phyloP scores from a whole-genome alignment of 1,140 invertebrate genomes.

The Popillia japonica region DNA sequence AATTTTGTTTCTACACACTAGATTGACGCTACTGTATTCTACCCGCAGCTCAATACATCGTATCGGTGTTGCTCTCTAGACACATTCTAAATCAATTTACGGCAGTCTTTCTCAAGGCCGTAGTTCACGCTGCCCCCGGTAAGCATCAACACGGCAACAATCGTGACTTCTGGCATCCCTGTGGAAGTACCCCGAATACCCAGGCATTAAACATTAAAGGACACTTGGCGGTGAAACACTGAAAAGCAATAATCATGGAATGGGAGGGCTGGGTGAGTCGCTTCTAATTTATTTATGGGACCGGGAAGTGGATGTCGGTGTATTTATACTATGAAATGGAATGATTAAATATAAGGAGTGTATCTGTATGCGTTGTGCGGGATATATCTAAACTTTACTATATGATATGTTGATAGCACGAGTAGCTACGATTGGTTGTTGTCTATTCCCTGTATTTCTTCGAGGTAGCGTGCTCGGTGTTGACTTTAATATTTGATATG shows the following conservation, averaged over 20 bases:
- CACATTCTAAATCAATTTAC: constrained; percentile 23
- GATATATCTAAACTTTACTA: not conserved
- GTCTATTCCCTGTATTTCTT: not conserved
- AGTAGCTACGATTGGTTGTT: not conserved
- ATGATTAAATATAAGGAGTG: constrained; percentile 22
- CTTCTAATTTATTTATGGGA: constrained; percentile 25
- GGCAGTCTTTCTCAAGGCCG: not conserved
- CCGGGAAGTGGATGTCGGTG: constrained; percentile 10
- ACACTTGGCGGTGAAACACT: constrained; percentile 20
- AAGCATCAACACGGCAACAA: not conserved
- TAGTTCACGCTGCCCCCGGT: not conserved
- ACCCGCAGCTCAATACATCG: not conserved
- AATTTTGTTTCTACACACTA: not conserved
- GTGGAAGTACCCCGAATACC: not conserved
- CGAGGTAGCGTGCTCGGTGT: not conserved
- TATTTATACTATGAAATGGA: constrained; percentile 29
- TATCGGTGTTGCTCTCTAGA: not conserved
- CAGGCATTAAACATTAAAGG: constrained; percentile 17
- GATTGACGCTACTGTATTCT: not conserved
- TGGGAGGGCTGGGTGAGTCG: not conserved
- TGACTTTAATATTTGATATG: constrained; percentile 11
- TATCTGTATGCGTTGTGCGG: not conserved
- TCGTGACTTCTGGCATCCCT: not conserved
- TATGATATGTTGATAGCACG: not conserved
- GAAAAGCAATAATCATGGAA: constrained; percentile 30